Evolutionary conservation across 2,888 invertebrate species (phyloP).

Genomic region (Papilio gigon): DNA sequence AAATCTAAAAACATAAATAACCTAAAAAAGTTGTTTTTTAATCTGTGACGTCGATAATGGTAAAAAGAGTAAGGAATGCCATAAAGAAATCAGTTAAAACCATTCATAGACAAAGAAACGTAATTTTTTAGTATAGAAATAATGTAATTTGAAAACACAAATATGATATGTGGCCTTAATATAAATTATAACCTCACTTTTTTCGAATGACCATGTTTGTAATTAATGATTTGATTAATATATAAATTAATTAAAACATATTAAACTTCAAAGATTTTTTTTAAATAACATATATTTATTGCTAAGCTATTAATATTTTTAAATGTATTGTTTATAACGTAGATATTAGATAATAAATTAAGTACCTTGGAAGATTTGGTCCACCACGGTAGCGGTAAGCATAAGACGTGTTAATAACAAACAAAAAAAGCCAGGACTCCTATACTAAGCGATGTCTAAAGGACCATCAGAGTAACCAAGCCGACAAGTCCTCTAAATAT

Average conservation of each 20-base stretch:
- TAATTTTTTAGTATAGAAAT: not conserved
- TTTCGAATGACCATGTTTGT: not conserved
- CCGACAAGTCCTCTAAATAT: slow-evolving; percentile 62
- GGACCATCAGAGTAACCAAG: slow-evolving; percentile 53
- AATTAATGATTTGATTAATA: slow-evolving; percentile 7
- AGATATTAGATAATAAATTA: slow-evolving; percentile 61
- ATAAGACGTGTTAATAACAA: slow-evolving; percentile 77
- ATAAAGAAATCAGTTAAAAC: not conserved
- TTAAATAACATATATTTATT: slow-evolving; percentile 58
- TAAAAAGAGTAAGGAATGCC: not conserved
- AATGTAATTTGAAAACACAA: slow-evolving; percentile 11
- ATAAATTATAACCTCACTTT: slow-evolving; percentile 4
- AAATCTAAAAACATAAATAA: not conserved
- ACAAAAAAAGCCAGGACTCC: slow-evolving; percentile 72
- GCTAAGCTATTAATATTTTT: slow-evolving; percentile 63
- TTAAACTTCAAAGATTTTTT: slow-evolving; percentile 36
- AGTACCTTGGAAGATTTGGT: slow-evolving; percentile 79
- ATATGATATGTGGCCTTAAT: not conserved
- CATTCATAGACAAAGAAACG: not conserved
- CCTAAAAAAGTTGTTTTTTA: slow-evolving; percentile 1
- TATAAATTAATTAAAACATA: slow-evolving; percentile 29
- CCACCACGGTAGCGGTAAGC: slow-evolving; percentile 78
- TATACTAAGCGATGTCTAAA: slow-evolving; percentile 53
- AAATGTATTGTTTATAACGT: slow-evolving; percentile 45
- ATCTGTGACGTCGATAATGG: not conserved